Evolutionary conservation across 2,797 vertebrate species (phyloP), one percentile per base, ranked within the genome.

Genomic region (Manis javanica): DNA sequence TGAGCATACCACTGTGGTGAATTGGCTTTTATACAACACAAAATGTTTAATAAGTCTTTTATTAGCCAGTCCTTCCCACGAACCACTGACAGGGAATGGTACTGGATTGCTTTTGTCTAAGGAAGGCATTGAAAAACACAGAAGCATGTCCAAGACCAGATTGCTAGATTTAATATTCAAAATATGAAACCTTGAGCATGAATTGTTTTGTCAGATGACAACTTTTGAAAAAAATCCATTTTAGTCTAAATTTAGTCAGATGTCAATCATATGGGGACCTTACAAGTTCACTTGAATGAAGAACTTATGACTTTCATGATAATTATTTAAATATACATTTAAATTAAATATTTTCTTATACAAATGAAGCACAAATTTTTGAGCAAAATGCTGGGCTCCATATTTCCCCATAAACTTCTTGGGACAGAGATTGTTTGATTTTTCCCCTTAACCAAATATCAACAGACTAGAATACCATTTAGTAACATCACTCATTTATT

Each of bases 271-370:
- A 55, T 14, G 34, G 24, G 29, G 9, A 16, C 10, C 63, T 72
- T 49, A 61, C 51, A 86, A 95, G 13, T 91, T 92, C 19, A 64
- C 34, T 64, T 93, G 61, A 94, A 69, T 69, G 77, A 95, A 77
- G 26, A 84, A 92, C 57, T 68, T 87, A 74, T 84, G 15, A 9
- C 21, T 77, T 74, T 87, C 75, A 92, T 74, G 37, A 72, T 63
- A 78, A 75, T 78, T 86, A n/a, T 49, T 21, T 7, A 79, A 68
- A 79, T 51, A 31, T 37, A n/a, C 55, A 2, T 37, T 79, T 78
- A 72, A 59, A 59, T 90, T 75, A 92, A 84, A 71, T 61, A 81
- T 64, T 78, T 5, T 49, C 26, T 49, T 69, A 71, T 59, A 61
- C 46, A 68, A 64, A 57, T 49, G 81, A 71, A 89, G 21, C 26